Conservation (phyloP, 2,113 vertebrate genomes). For the Oryctolagus cuniculus region mOryCun1.1 NC_091432.1:213605001-213605500, state of each 20-base stretch:
- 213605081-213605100: neutral
- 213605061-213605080: neutral
- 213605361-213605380: neutral
- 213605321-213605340: slow-evolving; percentile 25
- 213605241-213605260: neutral
- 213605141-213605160: slow-evolving; percentile 18
- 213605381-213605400: neutral
- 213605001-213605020: rapidly evolving
- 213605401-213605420: neutral
- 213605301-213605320: neutral
- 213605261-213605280: neutral
- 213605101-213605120: neutral
- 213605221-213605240: neutral
- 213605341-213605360: neutral
- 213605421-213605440: too few species aligned
- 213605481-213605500: too few species aligned
- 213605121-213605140: neutral
- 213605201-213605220: neutral
- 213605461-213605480: too few species aligned
- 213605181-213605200: slow-evolving; percentile 37
- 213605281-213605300: too few species aligned
- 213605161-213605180: neutral
- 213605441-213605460: too few species aligned
- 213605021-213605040: neutral
- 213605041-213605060: neutral